These are phyloP conservation scores for Nibea coibor DNA, from an alignment of 2,113 vertebrate genomes.

Conservation along the genomic window DNA sequence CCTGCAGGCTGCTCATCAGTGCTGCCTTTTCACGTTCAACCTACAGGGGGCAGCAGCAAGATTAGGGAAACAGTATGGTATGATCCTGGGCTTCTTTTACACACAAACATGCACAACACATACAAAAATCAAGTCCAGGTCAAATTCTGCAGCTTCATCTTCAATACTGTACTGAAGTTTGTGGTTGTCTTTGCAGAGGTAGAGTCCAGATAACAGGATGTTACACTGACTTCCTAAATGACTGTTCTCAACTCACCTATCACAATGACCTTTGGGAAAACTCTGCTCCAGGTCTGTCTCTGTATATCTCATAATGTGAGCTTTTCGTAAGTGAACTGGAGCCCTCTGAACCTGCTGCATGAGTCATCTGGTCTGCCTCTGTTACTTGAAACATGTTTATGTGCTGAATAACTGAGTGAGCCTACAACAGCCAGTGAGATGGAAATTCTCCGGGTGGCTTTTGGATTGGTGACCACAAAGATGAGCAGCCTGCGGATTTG, in stretches of 20 bases:
- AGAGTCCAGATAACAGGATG: background rate
- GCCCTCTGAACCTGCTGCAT: background rate
- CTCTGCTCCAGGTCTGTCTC: background rate
- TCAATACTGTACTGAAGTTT: background rate
- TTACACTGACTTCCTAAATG: background rate
- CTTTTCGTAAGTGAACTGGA: background rate
- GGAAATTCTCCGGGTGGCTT: background rate
- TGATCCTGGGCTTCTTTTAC: background rate
- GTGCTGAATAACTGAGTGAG: background rate
- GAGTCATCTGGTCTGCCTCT: background rate
- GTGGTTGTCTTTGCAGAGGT: background rate
- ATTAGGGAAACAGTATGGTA: background rate
- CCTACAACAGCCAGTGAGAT: background rate
- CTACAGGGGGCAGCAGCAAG: constrained; percentile 75
- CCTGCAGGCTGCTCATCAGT: constrained; percentile 90
- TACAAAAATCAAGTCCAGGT: background rate
- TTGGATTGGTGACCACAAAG: background rate
- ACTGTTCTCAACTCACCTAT: background rate
- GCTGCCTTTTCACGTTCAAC: constrained; percentile 93
- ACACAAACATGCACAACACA: background rate
- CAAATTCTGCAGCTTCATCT: background rate
- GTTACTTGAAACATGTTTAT: background rate
- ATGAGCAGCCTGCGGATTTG: background rate
- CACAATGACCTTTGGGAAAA: background rate
- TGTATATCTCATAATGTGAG: background rate